Evolutionary conservation across 35 echinoderm and acorn worm species (phyloP).

Genomic region (Apostichopus californicus): DNA sequence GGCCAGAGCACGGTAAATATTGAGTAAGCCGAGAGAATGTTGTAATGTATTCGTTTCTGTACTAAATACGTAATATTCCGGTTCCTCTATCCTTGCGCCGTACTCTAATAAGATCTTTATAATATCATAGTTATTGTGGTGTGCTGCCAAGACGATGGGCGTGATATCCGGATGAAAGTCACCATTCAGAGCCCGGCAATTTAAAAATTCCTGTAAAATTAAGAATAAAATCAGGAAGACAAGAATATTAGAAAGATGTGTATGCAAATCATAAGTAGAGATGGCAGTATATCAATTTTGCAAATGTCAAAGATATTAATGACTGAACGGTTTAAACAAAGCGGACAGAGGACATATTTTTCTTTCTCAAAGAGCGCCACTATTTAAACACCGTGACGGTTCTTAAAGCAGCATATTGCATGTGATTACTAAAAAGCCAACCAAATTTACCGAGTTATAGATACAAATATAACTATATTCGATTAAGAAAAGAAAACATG

Average conservation of each 20-base stretch:
- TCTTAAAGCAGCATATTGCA: too few species aligned
- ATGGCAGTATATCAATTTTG: background rate
- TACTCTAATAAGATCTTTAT: conserved; percentile 93
- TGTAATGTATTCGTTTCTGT: conserved; percentile 94
- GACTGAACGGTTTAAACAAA: background rate
- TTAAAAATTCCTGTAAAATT: conserved; percentile 79
- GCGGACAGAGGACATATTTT: background rate
- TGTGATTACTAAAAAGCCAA: too few species aligned
- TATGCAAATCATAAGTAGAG: too few species aligned
- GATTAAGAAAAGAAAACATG: too few species aligned
- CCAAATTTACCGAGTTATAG: too few species aligned
- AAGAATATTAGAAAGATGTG: too few species aligned
- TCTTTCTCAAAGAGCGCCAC: too few species aligned
- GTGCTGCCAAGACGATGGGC: conserved; percentile 92
- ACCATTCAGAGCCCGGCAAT: conserved; percentile 91
- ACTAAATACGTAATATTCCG: conserved; percentile 91
- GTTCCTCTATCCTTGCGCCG: conserved; percentile 93
- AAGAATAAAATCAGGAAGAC: background rate
- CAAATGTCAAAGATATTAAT: background rate
- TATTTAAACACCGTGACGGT: too few species aligned
- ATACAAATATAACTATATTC: too few species aligned
- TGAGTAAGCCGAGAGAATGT: conserved; percentile 90
- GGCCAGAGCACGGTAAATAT: conserved; percentile 92
- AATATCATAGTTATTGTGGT: conserved; percentile 99
- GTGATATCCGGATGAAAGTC: conserved; percentile 99